Base-by-base conservation (phyloP, 2,113 vertebrate species). In the Salvator merianae region DNA sequence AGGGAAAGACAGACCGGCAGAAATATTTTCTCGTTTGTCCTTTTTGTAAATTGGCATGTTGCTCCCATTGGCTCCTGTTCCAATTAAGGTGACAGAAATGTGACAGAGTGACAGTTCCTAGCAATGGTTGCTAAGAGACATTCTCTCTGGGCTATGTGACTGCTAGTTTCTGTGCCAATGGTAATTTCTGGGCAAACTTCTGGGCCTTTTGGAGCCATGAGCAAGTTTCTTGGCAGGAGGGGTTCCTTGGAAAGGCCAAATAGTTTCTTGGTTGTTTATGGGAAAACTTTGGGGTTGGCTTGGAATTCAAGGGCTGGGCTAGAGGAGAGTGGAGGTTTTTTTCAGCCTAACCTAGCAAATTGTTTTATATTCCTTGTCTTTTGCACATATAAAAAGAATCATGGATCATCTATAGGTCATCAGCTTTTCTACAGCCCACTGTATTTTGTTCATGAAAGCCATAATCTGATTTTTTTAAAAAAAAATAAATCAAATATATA, bases 101-200 rank as follows among this genome's bases (percentile, higher is more conserved):
- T 4, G 16, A 16, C 4, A 2, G 4, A 32, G 43, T 3, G 8
- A 32, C 10, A 14, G 14, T 2, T 26, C 47, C 10, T 30, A 53
- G 50, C 50, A 53, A 53, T 32, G 5, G 82, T 84, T 77, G 73
- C 82, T 77, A 84, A 69, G 82, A 77, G 28, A 84, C 47, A 3
- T 13, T 6, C 16, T 55, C 43, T 55, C 24, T 62, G n/a, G 73
- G 43, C 47, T 6, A 7, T n/a, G n/a, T n/a, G n/a, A n/a, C n/a
- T n/a, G n/a, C 32, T 32, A 30, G 14, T 50, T 76, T 32, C 1
- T 20, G 63, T 76, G 18, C 30, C 36, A 68, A 38, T 40, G 63
- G 40, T 38, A 26, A 20, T 53, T 76, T 76, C 62, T 68, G 73
- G 59, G n/a, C 38, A 50, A 30, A 32, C 59, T 75, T 47, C 13